These are phyloP conservation scores for Tetramorium alpestre DNA, from an alignment of 1,140 invertebrate genomes.

Conservation along the genomic window DNA sequence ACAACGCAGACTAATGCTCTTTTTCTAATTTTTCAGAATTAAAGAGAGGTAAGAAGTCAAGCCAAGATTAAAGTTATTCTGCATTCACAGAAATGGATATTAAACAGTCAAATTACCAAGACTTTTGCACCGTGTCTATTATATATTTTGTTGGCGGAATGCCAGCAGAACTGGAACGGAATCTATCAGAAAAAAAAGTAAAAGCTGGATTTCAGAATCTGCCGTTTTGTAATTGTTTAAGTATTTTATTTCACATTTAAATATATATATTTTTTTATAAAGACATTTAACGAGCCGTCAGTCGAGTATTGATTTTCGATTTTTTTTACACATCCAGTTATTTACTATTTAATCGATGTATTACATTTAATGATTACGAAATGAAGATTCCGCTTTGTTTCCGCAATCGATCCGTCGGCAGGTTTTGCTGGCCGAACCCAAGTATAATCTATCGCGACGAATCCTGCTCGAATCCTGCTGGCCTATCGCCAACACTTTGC, in stretches of 20 bases:
- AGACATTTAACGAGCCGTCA: no score
- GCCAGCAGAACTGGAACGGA: not conserved
- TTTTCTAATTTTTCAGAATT: not conserved
- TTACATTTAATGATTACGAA: not conserved
- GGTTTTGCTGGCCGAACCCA: not conserved
- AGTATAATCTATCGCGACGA: not conserved
- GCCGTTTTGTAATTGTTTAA: not conserved
- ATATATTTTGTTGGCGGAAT: not conserved
- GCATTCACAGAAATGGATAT: not conserved
- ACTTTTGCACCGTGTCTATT: not conserved
- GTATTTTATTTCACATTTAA: not conserved
- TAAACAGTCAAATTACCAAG: not conserved
- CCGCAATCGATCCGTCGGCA: no score
- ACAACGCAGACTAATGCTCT: no score
- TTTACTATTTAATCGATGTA: not conserved
- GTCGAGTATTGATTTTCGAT: no score
- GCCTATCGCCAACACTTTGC: not conserved
- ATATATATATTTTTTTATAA: not conserved
- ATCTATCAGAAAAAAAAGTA: no score
- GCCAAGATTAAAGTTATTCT: not conserved
- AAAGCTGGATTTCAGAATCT: no score
- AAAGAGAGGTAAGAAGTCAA: not conserved
- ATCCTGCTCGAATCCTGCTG: not conserved
- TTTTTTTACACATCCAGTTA: no score
- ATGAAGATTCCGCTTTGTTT: not conserved